Percentiles rank a stretch among this genome's conserved stretches.
Evolutionary conservation across 2,113 vertebrate genomes (phyloP).

Genomic region (Bos indicus): DNA sequence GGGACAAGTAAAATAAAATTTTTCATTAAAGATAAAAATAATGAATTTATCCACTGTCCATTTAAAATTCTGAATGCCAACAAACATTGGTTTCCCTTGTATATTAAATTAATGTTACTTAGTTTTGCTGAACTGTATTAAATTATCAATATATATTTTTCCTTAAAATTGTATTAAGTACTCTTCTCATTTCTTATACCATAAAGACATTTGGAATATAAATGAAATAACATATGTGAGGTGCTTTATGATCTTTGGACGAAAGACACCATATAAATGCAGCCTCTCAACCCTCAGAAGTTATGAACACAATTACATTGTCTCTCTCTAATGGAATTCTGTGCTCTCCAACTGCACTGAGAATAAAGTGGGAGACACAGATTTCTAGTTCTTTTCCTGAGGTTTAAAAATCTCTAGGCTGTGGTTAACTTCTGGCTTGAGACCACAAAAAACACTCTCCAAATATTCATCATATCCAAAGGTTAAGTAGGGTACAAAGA

Average conservation of each 20-base stretch:
- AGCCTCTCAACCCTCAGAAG: slow-evolving; percentile 26
- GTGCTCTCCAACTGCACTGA: slow-evolving; percentile 49
- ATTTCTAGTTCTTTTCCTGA: slow-evolving; percentile 71
- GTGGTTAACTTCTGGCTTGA: slow-evolving; percentile 76
- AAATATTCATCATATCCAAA: slow-evolving; percentile 76
- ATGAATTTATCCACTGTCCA: background rate
- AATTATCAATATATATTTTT: background rate
- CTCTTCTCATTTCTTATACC: background rate
- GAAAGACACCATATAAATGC: background rate
- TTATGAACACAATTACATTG: slow-evolving; percentile 50
- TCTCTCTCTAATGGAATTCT: slow-evolving; percentile 63
- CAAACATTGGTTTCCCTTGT: background rate
- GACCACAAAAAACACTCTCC: slow-evolving; percentile 78
- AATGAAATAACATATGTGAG: slow-evolving; percentile 42
- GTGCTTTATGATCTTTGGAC: slow-evolving; percentile 51
- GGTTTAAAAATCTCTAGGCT: slow-evolving; percentile 74
- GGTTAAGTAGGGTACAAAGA: slow-evolving; percentile 72
- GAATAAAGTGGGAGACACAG: slow-evolving; percentile 58
- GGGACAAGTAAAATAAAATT: background rate
- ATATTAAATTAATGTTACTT: background rate
- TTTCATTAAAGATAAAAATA: slow-evolving; percentile 11
- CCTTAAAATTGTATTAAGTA: background rate
- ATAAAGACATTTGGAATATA: slow-evolving; percentile 11
- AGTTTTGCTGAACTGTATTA: background rate
- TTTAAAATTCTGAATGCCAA: background rate